Conservation (phyloP, 2,797 vertebrate species). For the Streptopelia turtur region DNA sequence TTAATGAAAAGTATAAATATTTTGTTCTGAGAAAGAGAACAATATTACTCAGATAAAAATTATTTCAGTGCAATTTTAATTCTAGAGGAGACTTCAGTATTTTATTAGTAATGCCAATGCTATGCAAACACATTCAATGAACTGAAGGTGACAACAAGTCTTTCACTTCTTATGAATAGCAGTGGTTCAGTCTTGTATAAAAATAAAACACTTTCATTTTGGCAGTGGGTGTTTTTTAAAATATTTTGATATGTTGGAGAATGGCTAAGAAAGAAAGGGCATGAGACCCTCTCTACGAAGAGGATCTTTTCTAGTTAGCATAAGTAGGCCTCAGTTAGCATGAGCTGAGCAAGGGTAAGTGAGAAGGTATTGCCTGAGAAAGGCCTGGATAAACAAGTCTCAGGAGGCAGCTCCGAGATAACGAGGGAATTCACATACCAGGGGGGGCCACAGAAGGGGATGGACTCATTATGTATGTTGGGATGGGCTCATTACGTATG, state of each 20-base stretch:
- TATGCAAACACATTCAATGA: background rate
- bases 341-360: too few relatives aligned
- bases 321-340: too few relatives aligned
- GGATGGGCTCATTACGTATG: too few relatives aligned
- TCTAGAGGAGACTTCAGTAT: background rate
- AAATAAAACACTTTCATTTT: background rate
- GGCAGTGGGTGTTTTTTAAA: background rate
- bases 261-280: too few relatives aligned
- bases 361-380: too few relatives aligned
- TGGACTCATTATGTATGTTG: too few relatives aligned
- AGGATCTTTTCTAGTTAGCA: too few relatives aligned
- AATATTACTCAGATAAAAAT: background rate
- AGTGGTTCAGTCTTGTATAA: background rate
- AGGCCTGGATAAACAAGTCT: too few relatives aligned
- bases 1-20: background rate
- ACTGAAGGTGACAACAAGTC: background rate
- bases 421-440: too few relatives aligned
- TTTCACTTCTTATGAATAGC: background rate
- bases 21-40: background rate
- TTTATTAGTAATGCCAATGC: background rate
- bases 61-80: background rate
- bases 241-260: background rate
- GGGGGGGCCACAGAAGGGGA: too few relatives aligned
- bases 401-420: too few relatives aligned
- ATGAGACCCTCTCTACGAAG: too few relatives aligned